phyloP scores from a whole-genome alignment of 2,113 vertebrate genomes.

The Tringa solitaria region DNA sequence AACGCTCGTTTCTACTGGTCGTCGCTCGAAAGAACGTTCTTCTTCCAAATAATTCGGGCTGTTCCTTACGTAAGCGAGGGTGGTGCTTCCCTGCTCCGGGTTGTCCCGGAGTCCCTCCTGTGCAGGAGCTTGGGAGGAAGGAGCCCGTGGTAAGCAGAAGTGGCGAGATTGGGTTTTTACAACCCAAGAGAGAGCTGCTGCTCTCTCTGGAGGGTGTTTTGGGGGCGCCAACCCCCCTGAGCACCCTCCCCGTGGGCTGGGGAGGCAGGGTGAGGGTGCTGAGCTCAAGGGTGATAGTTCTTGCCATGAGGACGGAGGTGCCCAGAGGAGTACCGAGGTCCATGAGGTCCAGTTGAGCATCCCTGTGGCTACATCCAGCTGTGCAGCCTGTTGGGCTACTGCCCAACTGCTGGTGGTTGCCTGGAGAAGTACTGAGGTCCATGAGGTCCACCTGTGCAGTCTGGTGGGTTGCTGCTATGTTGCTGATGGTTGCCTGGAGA shows the following conservation, averaged over 20 bases:
- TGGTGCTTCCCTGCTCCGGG: background rate
- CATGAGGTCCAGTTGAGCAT: too few relatives aligned
- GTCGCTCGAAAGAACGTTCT: background rate
- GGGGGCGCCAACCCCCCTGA: background rate
- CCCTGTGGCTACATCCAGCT: too few relatives aligned
- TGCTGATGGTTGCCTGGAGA: background rate
- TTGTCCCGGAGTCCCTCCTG: background rate
- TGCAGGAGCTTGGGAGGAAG: background rate
- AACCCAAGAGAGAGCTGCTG: too few relatives aligned
- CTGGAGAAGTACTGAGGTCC: rapidly evolving
- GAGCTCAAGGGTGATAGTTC: background rate
- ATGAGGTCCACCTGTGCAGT: background rate
- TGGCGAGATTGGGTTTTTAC: too few relatives aligned
- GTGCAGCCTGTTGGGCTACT: too few relatives aligned
- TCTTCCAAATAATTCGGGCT: background rate
- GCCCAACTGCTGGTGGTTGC: background rate
- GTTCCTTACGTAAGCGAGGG: background rate
- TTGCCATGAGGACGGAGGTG: background rate
- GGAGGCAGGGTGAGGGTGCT: background rate
- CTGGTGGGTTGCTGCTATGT: background rate
- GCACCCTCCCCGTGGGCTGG: background rate
- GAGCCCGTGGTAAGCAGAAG: rapidly evolving
- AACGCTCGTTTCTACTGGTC: rapidly evolving
- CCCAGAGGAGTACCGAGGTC: too few relatives aligned
- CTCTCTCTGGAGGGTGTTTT: rapidly evolving